Evolutionary conservation across 2,113 vertebrate species (phyloP), one percentile per base, ranked within the genome.

Genomic region (Melanostigma gelatinosum): DNA sequence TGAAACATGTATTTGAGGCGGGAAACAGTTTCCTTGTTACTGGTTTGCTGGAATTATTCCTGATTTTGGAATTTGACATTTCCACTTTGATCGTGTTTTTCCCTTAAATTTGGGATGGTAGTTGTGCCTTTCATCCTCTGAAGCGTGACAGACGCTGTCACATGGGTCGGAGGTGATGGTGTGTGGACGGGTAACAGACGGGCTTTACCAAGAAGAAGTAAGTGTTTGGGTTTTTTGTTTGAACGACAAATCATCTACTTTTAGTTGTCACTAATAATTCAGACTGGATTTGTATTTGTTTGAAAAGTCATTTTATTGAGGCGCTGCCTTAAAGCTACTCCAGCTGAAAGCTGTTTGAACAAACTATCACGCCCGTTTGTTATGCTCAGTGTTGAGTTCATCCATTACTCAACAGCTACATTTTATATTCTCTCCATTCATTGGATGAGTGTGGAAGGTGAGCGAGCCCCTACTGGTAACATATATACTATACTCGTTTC

Each of bases 111-210:
- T 2, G 1, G 0, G 0, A 46, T 4, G 24, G 72, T 63, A 32
- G 36, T 44, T 10, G 11, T 5, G 2, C 4, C 6, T 69, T 20
- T 54, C 0, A n/a, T 10, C 40, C 24, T 8, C 2, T 61, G 15
- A 0, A 0, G 6, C 20, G 55, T 82, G 22, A 58, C 16, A n/a
- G 22, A 6, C 10, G 9, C 10, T 12, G 36, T 38, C 10, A 13
- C 7, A 9, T 10, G 20, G 1, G 48, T 1, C 1, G n/a, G 1
- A 5, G 8, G 22, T 29, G 36, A 27, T 42, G n/a, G 2, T n/a
- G 93, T 92, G 88, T 88, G 86, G 90, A 85, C 71, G 71, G 40
- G 71, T 42, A 70, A 88, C 69, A 87, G 66, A 87, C 38, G 40
- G 68, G 32, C 83, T 75, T 80, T 63, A 58, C 69, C 11, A 91